These are phyloP conservation scores for Lateolabrax maculatus DNA, from an alignment of 2,797 vertebrate genomes.

Conservation along the genomic window DNA sequence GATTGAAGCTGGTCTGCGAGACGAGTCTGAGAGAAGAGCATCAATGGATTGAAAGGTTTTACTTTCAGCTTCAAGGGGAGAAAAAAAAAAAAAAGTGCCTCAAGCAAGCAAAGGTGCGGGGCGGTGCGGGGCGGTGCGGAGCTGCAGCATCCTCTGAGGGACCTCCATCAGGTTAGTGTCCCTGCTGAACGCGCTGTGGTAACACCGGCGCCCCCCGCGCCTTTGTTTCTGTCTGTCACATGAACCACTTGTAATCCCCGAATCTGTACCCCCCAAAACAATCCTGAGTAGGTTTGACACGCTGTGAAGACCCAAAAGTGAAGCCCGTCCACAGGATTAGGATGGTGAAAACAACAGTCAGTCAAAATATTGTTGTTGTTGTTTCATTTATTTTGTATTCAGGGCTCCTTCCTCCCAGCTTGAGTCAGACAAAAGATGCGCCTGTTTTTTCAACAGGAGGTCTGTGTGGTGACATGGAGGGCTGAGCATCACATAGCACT, in stretches of 20 bases:
- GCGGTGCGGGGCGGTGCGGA: constrained; percentile 25
- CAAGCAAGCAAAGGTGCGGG: constrained; percentile 82
- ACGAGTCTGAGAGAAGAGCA: constrained; percentile 35
- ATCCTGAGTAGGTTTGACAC: constrained; percentile 33
- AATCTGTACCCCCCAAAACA: neutral
- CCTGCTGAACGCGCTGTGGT: neutral
- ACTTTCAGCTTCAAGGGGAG: constrained; percentile 62
- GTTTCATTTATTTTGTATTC: neutral
- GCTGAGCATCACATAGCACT: constrained; percentile 52
- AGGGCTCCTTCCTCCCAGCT: constrained; percentile 31
- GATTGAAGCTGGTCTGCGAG: constrained; percentile 4
- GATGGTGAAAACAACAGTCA: constrained; percentile 35
- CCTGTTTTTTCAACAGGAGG: constrained; percentile 71
- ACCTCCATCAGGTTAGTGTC: neutral
- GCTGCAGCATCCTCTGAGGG: constrained; percentile 23
- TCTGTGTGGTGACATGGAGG: constrained; percentile 44
- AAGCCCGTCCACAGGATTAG: constrained; percentile 23
- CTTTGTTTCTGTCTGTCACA: constrained; percentile 62
- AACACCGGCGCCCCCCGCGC: neutral
- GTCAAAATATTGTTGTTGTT: neutral
- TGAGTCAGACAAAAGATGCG: constrained; percentile 75
- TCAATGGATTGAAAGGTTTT: constrained; percentile 80
- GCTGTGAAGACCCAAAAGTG: constrained; percentile 23
- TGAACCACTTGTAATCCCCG: constrained; percentile 40
- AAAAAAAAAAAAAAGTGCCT: constrained; percentile 85